These are phyloP conservation scores for Heliothis subflexa DNA, from an alignment of 1,140 invertebrate genomes.

Conservation along the genomic window DNA sequence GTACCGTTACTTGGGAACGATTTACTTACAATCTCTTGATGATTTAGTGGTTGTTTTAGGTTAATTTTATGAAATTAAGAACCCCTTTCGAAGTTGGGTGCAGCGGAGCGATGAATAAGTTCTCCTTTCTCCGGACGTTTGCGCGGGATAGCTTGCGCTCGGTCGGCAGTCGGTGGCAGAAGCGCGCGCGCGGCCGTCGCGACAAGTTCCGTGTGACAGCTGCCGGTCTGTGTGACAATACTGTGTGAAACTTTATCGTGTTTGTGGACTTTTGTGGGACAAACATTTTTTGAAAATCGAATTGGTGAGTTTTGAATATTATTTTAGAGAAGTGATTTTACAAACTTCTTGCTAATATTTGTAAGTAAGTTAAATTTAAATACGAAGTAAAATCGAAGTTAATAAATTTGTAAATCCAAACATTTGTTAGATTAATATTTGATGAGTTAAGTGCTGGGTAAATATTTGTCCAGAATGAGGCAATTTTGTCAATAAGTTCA, in stretches of 20 bases:
- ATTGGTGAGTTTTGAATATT: slow-evolving; percentile 13
- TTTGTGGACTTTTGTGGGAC: slow-evolving; percentile 29
- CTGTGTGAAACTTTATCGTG: slow-evolving; percentile 38
- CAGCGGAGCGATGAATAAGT: slow-evolving; percentile 29
- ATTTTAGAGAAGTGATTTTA: neutral
- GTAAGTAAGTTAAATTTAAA: neutral
- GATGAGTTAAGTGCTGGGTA: neutral
- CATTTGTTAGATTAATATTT: neutral
- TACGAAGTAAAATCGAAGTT: neutral
- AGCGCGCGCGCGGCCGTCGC: slow-evolving; percentile 33
- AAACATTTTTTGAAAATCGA: neutral
- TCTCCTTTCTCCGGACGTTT: slow-evolving; percentile 35
- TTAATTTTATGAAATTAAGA: slow-evolving; percentile 5
- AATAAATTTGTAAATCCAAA: neutral
- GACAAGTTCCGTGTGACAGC: slow-evolving; percentile 5
- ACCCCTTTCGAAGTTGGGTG: slow-evolving; percentile 34
- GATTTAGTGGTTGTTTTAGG: slow-evolving; percentile 19
- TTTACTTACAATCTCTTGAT: slow-evolving; percentile 26
- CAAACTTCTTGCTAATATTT: neutral
- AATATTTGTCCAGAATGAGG: neutral
- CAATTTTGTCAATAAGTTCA: too few species aligned
- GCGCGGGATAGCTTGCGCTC: neutral
- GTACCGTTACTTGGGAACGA: slow-evolving; percentile 8
- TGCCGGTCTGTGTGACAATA: slow-evolving; percentile 31
- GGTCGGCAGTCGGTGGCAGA: neutral